These are phyloP conservation scores for Aphodius granarius DNA, from an alignment of 2,888 invertebrate genomes.

Conservation along the genomic window DNA sequence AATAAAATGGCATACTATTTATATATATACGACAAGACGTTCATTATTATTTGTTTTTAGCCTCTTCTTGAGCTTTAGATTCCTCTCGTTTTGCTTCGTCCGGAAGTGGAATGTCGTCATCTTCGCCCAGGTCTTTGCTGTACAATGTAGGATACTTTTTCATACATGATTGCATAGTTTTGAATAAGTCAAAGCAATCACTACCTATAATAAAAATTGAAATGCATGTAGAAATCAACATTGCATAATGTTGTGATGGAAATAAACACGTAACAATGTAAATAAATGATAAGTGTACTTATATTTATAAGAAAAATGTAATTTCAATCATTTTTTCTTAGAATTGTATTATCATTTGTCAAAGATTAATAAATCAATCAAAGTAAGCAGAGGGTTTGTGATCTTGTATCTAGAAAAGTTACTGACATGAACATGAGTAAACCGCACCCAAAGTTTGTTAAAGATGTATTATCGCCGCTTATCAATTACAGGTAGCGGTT, in stretches of 20 bases:
- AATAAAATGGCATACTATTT: not conserved
- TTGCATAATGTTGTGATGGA: not conserved
- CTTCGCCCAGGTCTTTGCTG: constrained; percentile 69
- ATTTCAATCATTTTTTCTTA: not conserved
- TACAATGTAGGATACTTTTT: constrained; percentile 83
- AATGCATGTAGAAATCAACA: not conserved
- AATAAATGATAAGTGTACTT: not conserved
- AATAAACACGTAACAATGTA: not conserved
- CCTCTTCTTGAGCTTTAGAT: not conserved
- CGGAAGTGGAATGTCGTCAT: constrained; percentile 56
- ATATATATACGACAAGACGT: not conserved
- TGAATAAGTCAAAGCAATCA: constrained; percentile 89
- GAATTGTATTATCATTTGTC: not conserved
- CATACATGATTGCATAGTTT: constrained; percentile 91
- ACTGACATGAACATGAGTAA: not conserved
- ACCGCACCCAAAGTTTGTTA: not conserved
- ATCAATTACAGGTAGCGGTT: too few species aligned
- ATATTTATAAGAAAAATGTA: not conserved
- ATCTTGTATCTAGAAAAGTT: not conserved
- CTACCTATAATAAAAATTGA: constrained; percentile 54
- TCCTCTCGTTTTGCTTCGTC: constrained; percentile 28
- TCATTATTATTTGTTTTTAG: constrained; percentile 12
- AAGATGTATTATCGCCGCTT: not conserved
- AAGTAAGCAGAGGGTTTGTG: not conserved
- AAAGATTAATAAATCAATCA: not conserved